Percentiles rank a stretch among this genome's conserved stretches.
phyloP scores from a whole-genome alignment of 1,140 invertebrate genomes.

The Aphis craccivora region DNA sequence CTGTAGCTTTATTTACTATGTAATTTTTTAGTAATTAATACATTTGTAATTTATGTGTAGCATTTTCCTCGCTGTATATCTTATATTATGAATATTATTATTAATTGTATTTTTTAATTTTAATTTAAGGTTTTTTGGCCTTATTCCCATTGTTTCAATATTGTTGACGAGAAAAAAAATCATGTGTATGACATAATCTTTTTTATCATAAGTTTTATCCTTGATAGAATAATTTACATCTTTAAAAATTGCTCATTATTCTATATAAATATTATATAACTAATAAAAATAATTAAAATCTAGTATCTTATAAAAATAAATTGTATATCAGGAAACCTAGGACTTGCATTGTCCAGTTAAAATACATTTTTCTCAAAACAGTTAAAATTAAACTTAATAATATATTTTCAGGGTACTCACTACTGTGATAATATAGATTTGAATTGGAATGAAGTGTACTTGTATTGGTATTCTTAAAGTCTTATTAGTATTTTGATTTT shows the following conservation, averaged over 20 bases:
- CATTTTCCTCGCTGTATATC: constrained; percentile 20
- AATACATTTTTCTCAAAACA: not conserved
- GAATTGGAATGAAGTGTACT: not conserved
- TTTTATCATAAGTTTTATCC: not conserved
- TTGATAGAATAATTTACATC: constrained; percentile 11
- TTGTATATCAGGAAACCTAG: not conserved
- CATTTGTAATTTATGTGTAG: constrained; percentile 35
- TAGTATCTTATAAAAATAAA: not conserved
- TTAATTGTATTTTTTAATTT: constrained; percentile 20
- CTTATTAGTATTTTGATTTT: not conserved
- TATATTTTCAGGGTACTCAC: constrained; percentile 46
- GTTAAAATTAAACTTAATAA: not conserved
- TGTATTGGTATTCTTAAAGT: not conserved
- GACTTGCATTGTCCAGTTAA: not conserved
- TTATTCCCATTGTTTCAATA: constrained; percentile 33
- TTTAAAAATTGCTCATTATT: constrained; percentile 38
- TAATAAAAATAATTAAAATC: not conserved
- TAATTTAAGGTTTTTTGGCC: not conserved
- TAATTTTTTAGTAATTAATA: constrained; percentile 43
- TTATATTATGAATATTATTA: constrained; percentile 29
- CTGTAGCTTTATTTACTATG: constrained; percentile 53
- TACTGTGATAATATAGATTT: constrained; percentile 43
- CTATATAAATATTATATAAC: not conserved
- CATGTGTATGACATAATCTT: not conserved
- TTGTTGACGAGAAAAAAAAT: not conserved